Evolutionary conservation across 1,140 invertebrate genomes (phyloP), one percentile per base, ranked within the genome.

Genomic region (Antheraea mylitta): DNA sequence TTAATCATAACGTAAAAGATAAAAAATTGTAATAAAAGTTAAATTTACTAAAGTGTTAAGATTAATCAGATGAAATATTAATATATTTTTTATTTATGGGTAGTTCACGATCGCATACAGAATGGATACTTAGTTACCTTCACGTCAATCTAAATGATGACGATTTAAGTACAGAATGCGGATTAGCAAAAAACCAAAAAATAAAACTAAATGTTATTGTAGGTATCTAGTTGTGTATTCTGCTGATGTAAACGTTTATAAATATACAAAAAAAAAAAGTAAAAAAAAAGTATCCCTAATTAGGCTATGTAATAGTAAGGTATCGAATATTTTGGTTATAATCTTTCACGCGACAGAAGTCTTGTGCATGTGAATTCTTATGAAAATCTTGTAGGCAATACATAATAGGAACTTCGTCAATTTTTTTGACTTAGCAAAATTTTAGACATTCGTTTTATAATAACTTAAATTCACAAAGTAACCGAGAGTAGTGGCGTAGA

Each of bases 41-140:
- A 83, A 80, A 79, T 83, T 82, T 82, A 85, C 80, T 83, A 78
- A 80, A 80, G 74, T 81, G 77, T 89, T 87, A 90, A 86, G 78
- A 77, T 84, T 87, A 90, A 88, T 85, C 80, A 66, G 64, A 66
- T 81, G 81, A 68, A 88, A 88, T 78, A 86, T 90, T 91, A 90
- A 91, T 90, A 91, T 91, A 91, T 90, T 89, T 89, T 89, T 91
- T 90, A 90, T 91, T 90, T 91, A 87, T 90, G 90, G 82, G 86
- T 91, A 91, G 88, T 89, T 89, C 86, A 86, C 82, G 89, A 85
- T 88, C 87, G 87, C 86, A 85, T 79, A 76, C 82, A 77, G 79
- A 79, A 77, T 70, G 75, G 72, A 79, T 78, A 82, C 78, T 81
- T 78, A 77, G 85, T 87, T 87, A 86, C 86, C 84, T 80, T 74